A percentile compares a stretch with the other conserved stretches of the same genome.
Evolutionary conservation across 1,140 invertebrate species (phyloP).

Genomic region (Leptinotarsa undecemlineata): DNA sequence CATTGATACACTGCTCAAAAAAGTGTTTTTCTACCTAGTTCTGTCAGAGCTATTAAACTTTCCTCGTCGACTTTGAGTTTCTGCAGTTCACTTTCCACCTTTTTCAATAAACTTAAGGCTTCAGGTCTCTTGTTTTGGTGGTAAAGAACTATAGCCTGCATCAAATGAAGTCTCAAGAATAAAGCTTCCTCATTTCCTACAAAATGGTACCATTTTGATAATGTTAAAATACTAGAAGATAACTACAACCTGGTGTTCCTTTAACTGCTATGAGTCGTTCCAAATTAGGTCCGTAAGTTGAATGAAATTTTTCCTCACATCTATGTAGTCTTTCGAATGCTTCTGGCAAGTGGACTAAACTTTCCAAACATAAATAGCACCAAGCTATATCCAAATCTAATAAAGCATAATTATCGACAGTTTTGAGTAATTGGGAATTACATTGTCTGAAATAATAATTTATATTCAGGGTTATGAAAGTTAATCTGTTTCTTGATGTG

Average conservation of each 20-base stretch:
- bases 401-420: conserved; percentile 80
- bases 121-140: conserved; percentile 69
- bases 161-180: conserved; percentile 73
- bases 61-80: conserved; percentile 66
- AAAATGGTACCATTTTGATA: background rate
- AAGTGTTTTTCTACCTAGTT: conserved; percentile 57
- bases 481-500: too few species aligned
- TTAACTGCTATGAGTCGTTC: conserved; percentile 71
- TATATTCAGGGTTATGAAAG: too few species aligned
- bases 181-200: conserved; percentile 68
- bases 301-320: conserved; percentile 69
- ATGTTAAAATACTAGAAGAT: background rate
- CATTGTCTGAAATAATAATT: conserved; percentile 61
- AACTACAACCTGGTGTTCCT: conserved; percentile 59
- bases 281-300: conserved; percentile 72
- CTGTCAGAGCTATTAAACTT: conserved; percentile 60
- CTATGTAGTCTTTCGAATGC: conserved; percentile 66
- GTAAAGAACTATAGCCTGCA: conserved; percentile 77
- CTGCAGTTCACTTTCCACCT: conserved; percentile 65
- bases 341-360: conserved; percentile 71
- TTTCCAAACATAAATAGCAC: conserved; percentile 78
- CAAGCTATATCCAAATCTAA: conserved; percentile 82
- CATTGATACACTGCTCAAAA: background rate
- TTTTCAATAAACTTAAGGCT: conserved; percentile 62
- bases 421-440: conserved; percentile 66